Percentiles rank a stretch among this genome's conserved stretches.
Evolutionary conservation across 2,113 vertebrate genomes (phyloP).

Genomic region (Notothenia rossii): DNA sequence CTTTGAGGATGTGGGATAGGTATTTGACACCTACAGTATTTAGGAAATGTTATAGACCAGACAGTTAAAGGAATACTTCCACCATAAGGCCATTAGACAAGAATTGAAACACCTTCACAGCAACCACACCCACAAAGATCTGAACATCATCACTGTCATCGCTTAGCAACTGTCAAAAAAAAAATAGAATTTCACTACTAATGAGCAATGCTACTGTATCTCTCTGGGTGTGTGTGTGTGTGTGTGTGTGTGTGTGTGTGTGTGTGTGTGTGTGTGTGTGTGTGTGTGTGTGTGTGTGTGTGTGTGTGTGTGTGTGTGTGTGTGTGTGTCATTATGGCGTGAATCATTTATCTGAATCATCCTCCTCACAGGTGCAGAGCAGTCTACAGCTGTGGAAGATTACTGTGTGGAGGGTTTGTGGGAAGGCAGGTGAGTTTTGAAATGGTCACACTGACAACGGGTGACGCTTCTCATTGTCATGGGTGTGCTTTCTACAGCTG

Average conservation of each 20-base stretch:
- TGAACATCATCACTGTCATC: not conserved
- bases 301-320: too few species aligned
- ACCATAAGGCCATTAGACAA: not conserved
- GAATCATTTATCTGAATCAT: conserved; percentile 40
- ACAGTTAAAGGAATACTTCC: not conserved
- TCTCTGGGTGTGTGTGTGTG: not conserved
- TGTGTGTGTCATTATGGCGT: not conserved
- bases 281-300: too few species aligned
- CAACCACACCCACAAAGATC: not conserved
- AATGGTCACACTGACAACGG: not conserved
- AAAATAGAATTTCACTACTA: not conserved
- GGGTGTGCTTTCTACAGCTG: conserved; percentile 29
- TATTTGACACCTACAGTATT: too few species aligned
- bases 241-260: too few species aligned
- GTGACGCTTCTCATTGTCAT: conserved; percentile 12
- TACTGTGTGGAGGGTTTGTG: not conserved
- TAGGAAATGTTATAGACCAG: not conserved
- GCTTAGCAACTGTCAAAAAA: not conserved
- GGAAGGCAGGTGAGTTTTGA: not conserved
- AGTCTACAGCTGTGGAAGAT: conserved; percentile 22
- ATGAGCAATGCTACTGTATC: not conserved
- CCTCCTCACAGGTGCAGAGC: conserved; percentile 23
- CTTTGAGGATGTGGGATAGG: too few species aligned
- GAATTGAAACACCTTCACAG: not conserved
- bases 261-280: not conserved